Base-by-base conservation (phyloP, 2,888 invertebrate species). In the Pegoplata infirma region DNA sequence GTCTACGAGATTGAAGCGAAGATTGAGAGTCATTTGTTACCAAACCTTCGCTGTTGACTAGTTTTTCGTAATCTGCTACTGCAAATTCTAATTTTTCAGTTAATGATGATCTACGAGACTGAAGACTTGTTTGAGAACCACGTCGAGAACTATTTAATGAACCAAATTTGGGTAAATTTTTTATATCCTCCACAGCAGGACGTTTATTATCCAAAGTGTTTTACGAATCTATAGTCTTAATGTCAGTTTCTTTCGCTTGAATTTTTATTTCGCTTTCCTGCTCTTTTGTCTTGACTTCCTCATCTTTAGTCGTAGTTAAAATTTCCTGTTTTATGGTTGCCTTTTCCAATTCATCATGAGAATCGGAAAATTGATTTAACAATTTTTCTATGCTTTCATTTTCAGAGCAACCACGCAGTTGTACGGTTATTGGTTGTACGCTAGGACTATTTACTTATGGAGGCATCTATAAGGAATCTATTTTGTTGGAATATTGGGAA, bases 371-470 rank as follows among this genome's bases (percentile, higher is more conserved):
- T 19, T 88, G 81, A 12, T 86, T 86, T 51, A 89, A 87, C 0
- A 89, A 83, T 67, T 88, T 85, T 56, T 89, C 89, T 53, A 89
- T 89, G 72, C 89, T 89, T 16, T 88, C 86, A 21, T 88, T 88
- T 64, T 88, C 87, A 4, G 89, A 88, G 5, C 86, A 85, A 6
- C 87, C 86, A 0, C 87, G 84, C 64, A 84, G 80, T 1, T 86
- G 84, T 7, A 86, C 85, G 0, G 86, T 86, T 1, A 85, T 71
- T 4, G 85, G 86, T 12, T 84, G 84, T 12, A 81, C 84, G 71
- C 87, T 87, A 3, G 86, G 86, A 81, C 86, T 88, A 68, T n/a
- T 86, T 87, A 76, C 86, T 87, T 19, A 87, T 86, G 4, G 86
- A 85, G 0, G 86, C n/a, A n/a, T 87, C 47, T 87, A 85, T 3